Base-by-base conservation (phyloP, 2,113 vertebrate species). In the Passer montanus region DNA sequence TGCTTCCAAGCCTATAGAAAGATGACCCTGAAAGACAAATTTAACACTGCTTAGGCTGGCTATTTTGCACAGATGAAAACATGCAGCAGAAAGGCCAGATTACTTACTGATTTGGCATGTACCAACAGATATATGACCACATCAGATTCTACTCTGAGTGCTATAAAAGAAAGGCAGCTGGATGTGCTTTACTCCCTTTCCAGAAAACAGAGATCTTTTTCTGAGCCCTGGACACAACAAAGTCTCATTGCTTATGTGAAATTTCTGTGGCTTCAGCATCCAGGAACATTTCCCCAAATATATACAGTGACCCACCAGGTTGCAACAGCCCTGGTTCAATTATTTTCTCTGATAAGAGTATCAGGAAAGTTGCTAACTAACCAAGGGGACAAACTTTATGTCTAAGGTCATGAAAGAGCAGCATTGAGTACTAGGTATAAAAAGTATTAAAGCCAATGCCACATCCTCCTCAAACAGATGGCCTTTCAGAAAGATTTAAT, bases 401-500 rank as follows among this genome's bases (percentile, higher is more conserved):
- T 94, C 62, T 94, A 94, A 96, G 96, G 94, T 97, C 96, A 87
- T 72, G 81, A 87, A 94, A 95, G 81, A 91, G 84, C 77, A 75
- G 69, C 58, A 93, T 0, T 64, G 77, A 91, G 66, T 53, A 84
- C 74, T 56, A 96, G 91, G 87, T 94, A 95, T 73, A 91, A 95
- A 91, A 93, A 91, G 84, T 95, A 91, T 84, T 89, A 93, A 94
- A 94, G 77, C 93, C 93, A 78, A 82, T 85, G 95, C 95, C 80
- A 84, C 89, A 87, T 96, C 77, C 84, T 95, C 69, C 94, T 95
- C 89, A 89, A 95, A 97, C 96, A 97, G 96, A 97, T 97, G 96
- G 96, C 87, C 96, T 95, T 97, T 95, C 95, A 95, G 94, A 87
- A 94, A 96, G 94, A 96, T 97, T 96, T 97, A 96, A 97, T 97